These are phyloP conservation scores for Hydrotaea cyrtoneurina DNA, from an alignment of 2,888 invertebrate species.

Conservation along the genomic window DNA sequence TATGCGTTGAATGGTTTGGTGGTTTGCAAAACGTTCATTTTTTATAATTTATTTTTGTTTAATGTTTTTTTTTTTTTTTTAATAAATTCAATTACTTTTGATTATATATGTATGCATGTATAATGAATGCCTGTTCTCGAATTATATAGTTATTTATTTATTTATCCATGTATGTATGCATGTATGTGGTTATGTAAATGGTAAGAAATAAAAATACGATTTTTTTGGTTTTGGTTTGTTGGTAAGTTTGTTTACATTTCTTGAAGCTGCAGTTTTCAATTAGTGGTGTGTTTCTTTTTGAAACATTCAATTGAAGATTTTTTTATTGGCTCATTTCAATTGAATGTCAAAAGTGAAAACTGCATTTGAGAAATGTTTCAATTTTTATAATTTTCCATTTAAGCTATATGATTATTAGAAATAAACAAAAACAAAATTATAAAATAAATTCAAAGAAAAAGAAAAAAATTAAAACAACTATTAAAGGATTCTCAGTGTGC, in stretches of 20 bases:
- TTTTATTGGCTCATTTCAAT: constrained; percentile 61
- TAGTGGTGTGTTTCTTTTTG: background rate
- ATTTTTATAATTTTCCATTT: constrained; percentile 12
- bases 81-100: background rate
- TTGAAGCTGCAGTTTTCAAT: constrained; percentile 26
- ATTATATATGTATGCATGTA: background rate
- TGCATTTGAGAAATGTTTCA: constrained; percentile 52
- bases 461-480: background rate
- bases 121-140: background rate
- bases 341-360: constrained; percentile 41
- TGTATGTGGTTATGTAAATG: background rate
- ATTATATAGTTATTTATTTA: too few relatives aligned
- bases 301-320: constrained; percentile 53
- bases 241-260: constrained; percentile 36
- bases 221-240: too few relatives aligned
- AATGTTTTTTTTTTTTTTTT: background rate
- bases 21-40: constrained; percentile 5
- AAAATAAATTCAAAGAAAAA: background rate
- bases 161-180: too few relatives aligned
- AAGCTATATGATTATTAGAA: background rate
- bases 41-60: background rate
- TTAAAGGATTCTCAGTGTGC: too few relatives aligned
- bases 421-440: constrained; percentile 8
- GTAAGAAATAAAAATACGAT: background rate
- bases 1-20: constrained; percentile 1